phyloP scores from a whole-genome alignment of 1,140 invertebrate genomes.

The Aphelinus certus region DNA sequence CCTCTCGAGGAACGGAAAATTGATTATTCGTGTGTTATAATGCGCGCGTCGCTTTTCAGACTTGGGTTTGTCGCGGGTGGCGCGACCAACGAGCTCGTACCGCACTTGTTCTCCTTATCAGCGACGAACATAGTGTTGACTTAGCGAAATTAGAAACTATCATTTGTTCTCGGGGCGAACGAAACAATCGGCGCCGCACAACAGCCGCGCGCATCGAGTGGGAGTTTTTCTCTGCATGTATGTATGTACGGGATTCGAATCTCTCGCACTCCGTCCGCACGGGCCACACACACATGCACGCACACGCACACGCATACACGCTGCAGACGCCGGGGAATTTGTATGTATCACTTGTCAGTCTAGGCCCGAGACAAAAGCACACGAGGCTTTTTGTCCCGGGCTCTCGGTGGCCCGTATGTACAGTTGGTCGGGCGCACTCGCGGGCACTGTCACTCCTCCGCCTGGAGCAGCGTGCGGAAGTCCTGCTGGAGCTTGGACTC shows the following conservation, averaged over 20 bases:
- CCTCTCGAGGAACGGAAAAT: background rate
- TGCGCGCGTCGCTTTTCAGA: background rate
- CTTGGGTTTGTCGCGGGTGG: too few relatives aligned
- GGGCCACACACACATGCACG: conserved; percentile 24
- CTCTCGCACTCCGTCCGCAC: conserved; percentile 1
- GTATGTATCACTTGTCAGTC: background rate
- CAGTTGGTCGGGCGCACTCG: too few relatives aligned
- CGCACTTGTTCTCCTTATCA: background rate
- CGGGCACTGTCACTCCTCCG: conserved; percentile 54
- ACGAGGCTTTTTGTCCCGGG: too few relatives aligned
- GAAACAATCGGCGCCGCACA: background rate
- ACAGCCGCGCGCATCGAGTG: too few relatives aligned
- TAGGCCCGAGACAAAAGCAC: background rate
- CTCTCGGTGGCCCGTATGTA: too few relatives aligned
- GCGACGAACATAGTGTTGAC: conserved; percentile 23
- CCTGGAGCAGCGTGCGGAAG: conserved; percentile 60
- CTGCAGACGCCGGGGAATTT: conserved; percentile 1
- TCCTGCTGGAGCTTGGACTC: conserved; percentile 62
- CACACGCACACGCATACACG: conserved; percentile 17
- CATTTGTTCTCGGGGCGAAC: conserved; percentile 7
- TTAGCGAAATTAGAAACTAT: conserved; percentile 23
- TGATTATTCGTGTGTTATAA: background rate
- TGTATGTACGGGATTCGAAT: background rate
- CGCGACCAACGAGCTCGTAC: too few relatives aligned
- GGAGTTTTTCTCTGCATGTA: background rate